Conservation (phyloP, 2,888 invertebrate genomes). For the Thymelicus acteon region DNA sequence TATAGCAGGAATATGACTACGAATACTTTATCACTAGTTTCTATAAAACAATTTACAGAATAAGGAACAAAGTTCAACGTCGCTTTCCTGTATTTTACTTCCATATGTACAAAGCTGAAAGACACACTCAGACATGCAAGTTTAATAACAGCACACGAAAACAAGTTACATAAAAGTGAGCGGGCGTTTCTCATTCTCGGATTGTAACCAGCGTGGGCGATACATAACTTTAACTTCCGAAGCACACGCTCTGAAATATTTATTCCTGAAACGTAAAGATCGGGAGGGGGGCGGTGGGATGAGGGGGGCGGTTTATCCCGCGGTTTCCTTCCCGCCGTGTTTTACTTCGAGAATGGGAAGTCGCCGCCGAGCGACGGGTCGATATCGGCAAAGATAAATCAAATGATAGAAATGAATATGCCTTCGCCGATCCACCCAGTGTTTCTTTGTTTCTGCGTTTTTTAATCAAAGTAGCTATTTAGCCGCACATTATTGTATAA, state of each 20-base stretch:
- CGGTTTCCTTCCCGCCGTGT: constrained; percentile 85
- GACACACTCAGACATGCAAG: constrained; percentile 31
- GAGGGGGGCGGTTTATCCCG: constrained; percentile 77
- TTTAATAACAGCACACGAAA: constrained; percentile 31
- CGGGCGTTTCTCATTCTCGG: constrained; percentile 77
- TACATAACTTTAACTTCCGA: constrained; percentile 84
- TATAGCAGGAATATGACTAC: too few relatives aligned
- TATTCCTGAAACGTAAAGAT: constrained; percentile 85
- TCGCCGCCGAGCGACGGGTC: constrained; percentile 79
- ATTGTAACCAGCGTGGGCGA: constrained; percentile 80
- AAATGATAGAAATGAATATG: constrained; percentile 50
- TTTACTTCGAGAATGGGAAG: constrained; percentile 85
- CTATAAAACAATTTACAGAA: neutral
- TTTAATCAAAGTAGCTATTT: neutral
- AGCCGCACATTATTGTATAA: neutral
- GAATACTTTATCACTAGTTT: neutral
- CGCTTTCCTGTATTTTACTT: constrained; percentile 12
- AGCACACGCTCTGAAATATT: constrained; percentile 85
- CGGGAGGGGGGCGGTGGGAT: constrained; percentile 63
- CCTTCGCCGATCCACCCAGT: neutral
- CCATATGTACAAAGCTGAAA: constrained; percentile 28
- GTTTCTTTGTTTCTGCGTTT: too few relatives aligned
- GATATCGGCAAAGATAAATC: constrained; percentile 80
- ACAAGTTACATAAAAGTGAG: constrained; percentile 68
- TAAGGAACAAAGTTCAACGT: neutral